Base-by-base conservation (phyloP, 2,888 invertebrate species). In the Hyalella azteca region DNA sequence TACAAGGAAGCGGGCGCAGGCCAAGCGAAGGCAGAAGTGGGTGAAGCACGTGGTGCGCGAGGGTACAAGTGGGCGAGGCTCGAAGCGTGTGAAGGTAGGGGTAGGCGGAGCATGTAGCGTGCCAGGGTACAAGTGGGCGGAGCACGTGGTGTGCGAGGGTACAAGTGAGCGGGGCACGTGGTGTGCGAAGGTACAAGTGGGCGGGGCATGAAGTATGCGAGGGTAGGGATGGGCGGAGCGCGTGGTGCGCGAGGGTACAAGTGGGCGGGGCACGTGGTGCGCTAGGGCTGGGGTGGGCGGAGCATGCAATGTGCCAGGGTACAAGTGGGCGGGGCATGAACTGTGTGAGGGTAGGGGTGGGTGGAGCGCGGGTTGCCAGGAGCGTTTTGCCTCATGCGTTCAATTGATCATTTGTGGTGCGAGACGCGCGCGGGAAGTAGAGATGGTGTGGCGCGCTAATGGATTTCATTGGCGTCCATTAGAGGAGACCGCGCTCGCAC, bases 391-490 rank as follows among this genome's bases (percentile, higher is more conserved):
- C 66, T 66, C 36, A 66, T 66, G 36, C 36, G 13, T 19, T 66
- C 66, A 66, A 66, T 66, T 66, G 66, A 59, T 13, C 66, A 66
- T 66, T 66, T 66, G 66, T n/a, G 36, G 66, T 29, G 19, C 36
- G 66, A 66, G 66, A n/a, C 36, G 66, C 19, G 66, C 66, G 66
- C 32, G 66, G 66, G 66, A 66, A 66, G 66, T 66, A 66, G 26
- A 66, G 36, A 36, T 15, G 9, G 15, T 54, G 54, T 54, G 26
- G 19, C 29, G n/a, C 39, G 36, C 36, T 66, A 66, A 29, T 36
- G 66, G 3, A 15, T 29, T 36, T 66, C 66, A 66, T 66, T 66
- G 66, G 32, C 19, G 9, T 45, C 45, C 15, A 45, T 45, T 45
- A 45, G 45, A 11, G 45, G 9, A 11, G 45, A 15, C 9, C 66